These are phyloP conservation scores for Synergus gifuensis DNA, from an alignment of 2,888 invertebrate genomes.

Conservation along the genomic window DNA sequence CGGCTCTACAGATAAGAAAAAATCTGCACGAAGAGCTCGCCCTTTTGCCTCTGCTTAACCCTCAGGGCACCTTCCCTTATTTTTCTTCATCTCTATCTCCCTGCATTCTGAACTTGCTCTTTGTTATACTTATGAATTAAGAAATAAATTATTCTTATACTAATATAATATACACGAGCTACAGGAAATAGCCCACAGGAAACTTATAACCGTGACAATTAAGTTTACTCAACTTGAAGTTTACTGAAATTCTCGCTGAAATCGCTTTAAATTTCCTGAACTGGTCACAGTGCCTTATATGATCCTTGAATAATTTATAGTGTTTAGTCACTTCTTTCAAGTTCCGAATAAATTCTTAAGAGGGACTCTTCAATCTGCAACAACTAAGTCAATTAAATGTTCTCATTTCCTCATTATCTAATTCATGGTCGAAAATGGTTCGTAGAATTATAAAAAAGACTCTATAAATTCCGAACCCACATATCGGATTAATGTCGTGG, in stretches of 20 bases:
- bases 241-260: too few relatives aligned
- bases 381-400: neutral
- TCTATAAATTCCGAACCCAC: neutral
- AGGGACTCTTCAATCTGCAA: neutral
- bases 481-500: constrained; percentile 1
- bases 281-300: too few relatives aligned
- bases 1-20: constrained; percentile 19
- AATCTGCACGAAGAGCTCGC: constrained; percentile 26
- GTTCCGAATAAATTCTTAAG: neutral
- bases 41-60: constrained; percentile 17
- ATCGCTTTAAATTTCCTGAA: too few relatives aligned
- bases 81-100: neutral
- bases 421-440: neutral
- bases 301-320: neutral
- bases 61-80: neutral
- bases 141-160: neutral
- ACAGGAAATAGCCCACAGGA: too few relatives aligned
- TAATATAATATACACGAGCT: too few relatives aligned
- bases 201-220: too few relatives aligned
- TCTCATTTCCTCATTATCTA: neutral
- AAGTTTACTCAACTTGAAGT: too few relatives aligned
- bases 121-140: constrained; percentile 19
- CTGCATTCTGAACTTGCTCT: neutral
- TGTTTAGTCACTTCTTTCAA: neutral
- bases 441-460: neutral